A percentile compares a stretch with the other conserved stretches of the same genome.
These are phyloP conservation scores for Pogonophryne albipinna DNA, from an alignment of 2,797 vertebrate species.

Conservation along the genomic window DNA sequence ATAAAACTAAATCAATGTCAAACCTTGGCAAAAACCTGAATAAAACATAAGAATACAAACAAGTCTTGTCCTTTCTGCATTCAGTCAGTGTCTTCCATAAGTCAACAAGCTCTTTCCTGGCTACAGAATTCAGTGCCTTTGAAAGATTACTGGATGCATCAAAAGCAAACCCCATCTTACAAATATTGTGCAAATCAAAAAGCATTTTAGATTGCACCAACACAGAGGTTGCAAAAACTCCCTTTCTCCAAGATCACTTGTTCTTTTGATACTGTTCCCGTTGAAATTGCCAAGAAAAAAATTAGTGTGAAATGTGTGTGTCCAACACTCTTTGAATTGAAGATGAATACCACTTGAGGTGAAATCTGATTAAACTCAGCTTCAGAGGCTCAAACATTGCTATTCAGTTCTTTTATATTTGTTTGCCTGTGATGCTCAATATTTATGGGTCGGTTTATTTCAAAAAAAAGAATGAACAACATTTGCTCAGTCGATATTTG, in stretches of 20 bases:
- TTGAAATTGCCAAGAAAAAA: slow-evolving; percentile 33
- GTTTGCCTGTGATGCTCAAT: slow-evolving; percentile 7
- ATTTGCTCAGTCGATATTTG: slow-evolving; percentile 13
- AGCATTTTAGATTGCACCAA: slow-evolving; percentile 43
- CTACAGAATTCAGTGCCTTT: slow-evolving; percentile 4
- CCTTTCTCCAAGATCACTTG: slow-evolving; percentile 39
- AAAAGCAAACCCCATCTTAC: slow-evolving; percentile 7
- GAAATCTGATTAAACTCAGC: slow-evolving; percentile 37
- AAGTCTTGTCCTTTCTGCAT: slow-evolving; percentile 3
- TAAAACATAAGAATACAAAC: neutral
- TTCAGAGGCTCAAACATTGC: slow-evolving; percentile 27
- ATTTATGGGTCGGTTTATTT: slow-evolving; percentile 24
- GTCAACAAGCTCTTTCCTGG: slow-evolving; percentile 9
- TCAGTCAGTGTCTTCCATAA: neutral
- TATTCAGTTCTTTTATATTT: slow-evolving; percentile 20
- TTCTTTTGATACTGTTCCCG: slow-evolving; percentile 51
- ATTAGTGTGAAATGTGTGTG: slow-evolving; percentile 30
- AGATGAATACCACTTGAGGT: slow-evolving; percentile 42
- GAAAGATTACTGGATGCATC: slow-evolving; percentile 20
- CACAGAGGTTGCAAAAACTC: slow-evolving; percentile 15
- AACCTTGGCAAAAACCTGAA: neutral
- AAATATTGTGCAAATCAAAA: slow-evolving; percentile 54
- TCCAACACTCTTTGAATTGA: slow-evolving; percentile 32
- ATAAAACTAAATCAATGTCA: neutral
- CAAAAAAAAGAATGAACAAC: slow-evolving; percentile 3